These are phyloP conservation scores for Tamias sibiricus DNA, from an alignment of 2,113 vertebrate genomes.

Conservation along the genomic window DNA sequence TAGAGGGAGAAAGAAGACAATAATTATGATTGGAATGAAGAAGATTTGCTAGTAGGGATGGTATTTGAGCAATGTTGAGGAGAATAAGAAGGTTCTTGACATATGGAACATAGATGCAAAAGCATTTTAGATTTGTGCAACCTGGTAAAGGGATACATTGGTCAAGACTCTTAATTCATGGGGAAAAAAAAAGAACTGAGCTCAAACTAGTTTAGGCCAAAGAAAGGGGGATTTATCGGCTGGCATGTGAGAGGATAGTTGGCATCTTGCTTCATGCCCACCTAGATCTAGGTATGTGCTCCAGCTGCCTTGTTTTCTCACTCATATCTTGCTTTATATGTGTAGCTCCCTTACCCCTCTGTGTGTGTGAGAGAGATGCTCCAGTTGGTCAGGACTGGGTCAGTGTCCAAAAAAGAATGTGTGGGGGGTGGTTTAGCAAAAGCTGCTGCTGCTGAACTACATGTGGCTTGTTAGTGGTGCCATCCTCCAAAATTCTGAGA, in stretches of 20 bases:
- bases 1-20: slow-evolving; percentile 15
- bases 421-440: not conserved
- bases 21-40: not conserved
- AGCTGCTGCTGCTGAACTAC: not conserved
- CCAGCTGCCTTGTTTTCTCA: not conserved
- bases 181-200: not conserved
- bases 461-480: not conserved
- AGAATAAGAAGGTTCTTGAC: not conserved
- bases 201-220: not conserved
- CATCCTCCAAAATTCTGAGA: not conserved
- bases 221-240: not conserved
- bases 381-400: not conserved
- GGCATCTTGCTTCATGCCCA: not conserved
- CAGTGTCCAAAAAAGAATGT: not conserved
- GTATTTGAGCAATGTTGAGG: not conserved
- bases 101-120: not conserved
- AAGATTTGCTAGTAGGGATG: not conserved
- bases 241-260: not conserved
- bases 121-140: not conserved
- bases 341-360: not conserved
- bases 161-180: not conserved
- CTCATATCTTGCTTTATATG: not conserved
- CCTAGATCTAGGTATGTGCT: not conserved
- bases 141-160: not conserved
- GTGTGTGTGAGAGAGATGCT: not conserved